Evolutionary conservation across 2,113 vertebrate species (phyloP).

Genomic region (Hemiprocne comata): DNA sequence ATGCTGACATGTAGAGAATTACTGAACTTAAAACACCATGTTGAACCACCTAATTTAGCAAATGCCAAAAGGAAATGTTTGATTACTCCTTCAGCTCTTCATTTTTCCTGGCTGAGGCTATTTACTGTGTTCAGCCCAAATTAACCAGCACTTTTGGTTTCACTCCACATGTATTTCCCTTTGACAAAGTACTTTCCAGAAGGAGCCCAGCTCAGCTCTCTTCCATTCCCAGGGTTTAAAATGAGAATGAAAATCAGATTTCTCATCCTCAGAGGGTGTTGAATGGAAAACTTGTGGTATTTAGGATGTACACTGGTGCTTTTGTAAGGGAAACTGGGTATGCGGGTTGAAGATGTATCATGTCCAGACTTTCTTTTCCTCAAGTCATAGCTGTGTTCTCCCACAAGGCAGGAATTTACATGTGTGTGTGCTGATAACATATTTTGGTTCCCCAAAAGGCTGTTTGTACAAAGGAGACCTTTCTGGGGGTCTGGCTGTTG

Average conservation of each 20-base stretch:
- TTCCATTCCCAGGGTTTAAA: background rate
- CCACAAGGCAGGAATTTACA: background rate
- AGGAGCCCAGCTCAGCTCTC: slow-evolving; percentile 34
- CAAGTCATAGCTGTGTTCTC: background rate
- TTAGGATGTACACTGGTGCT: background rate
- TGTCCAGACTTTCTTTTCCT: background rate
- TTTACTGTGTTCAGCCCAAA: slow-evolving; percentile 20
- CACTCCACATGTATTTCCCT: background rate
- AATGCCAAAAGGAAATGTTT: background rate
- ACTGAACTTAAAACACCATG: background rate
- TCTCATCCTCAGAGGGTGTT: background rate
- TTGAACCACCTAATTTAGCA: slow-evolving; percentile 25
- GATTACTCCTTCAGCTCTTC: slow-evolving; percentile 45
- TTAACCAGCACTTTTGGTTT: slow-evolving; percentile 7
- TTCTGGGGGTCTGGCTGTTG: background rate
- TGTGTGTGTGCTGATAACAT: background rate
- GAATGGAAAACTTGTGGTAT: background rate
- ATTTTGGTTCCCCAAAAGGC: background rate
- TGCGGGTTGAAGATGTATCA: background rate
- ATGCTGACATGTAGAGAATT: slow-evolving; percentile 16
- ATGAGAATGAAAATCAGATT: slow-evolving; percentile 8
- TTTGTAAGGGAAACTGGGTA: background rate
- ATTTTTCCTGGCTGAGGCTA: slow-evolving; percentile 27
- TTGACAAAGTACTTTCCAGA: slow-evolving; percentile 19
- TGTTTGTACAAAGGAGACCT: background rate